Base-by-base conservation (phyloP, 2,797 vertebrate species). In the Forpus xanthops region DNA sequence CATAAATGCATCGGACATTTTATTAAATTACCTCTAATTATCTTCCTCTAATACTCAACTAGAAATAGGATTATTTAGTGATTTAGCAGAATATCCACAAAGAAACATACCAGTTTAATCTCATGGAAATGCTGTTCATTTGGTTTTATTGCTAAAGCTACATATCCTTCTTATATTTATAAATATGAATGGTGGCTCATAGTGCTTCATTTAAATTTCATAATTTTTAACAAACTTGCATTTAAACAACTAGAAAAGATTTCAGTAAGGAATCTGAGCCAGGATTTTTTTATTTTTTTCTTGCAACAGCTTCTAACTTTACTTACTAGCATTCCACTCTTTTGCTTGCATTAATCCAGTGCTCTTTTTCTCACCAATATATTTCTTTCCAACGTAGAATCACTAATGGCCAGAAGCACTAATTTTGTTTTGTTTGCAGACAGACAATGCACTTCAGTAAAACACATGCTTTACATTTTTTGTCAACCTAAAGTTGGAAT, bases 1-100 rank as follows among this genome's bases (percentile, higher is more conserved):
- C 92, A 95, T 90, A 85, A 91, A 75, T 66, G 45, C 39, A 71
- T 72, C 83, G 77, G 52, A 37, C 41, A 66, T 85, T 85, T 94
- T 95, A 92, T 94, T 50, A 76, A 92, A 91, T 95, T 72, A 76
- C 73, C 24, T 89, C 55, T 96, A 85, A 85, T 79, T 85, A 88
- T 91, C 72, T 81, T 94, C 67, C 60, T 90, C 97, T 95, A 89
- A 86, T 94, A n/a, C 31, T 92, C n/a, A 93, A 80, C 70, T 74
- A 75, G 37, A 93, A 94, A 93, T 70, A 78, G 1, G 44, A 74
- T 89, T 95, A 93, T 94, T 93, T 64, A 66, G 74, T 77, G 31
- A 77, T 55, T 80, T 75, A 75, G 31, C 16, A 44, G 52, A 84
- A 30, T 9, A 24, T 47, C 12, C 61, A 31, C 37, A 89, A 61